Evolutionary conservation across 2,888 invertebrate genomes (phyloP).

Genomic region (Agrenia bidenticulata): DNA sequence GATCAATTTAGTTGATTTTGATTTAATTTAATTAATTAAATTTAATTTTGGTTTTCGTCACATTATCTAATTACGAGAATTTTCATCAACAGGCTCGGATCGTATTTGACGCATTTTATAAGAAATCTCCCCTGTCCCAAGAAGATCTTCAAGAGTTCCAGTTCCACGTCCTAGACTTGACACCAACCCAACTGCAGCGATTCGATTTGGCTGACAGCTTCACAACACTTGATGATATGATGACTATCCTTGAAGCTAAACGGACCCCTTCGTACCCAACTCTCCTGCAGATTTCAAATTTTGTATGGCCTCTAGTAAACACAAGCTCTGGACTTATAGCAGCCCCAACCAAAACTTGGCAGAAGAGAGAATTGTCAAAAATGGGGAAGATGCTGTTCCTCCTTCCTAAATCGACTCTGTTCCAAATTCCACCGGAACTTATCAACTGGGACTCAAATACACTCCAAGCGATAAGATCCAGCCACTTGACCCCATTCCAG

Average conservation of each 20-base stretch:
- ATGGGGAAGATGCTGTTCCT: conserved; percentile 42
- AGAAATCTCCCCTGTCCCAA: conserved; percentile 32
- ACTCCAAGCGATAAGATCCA: conserved; percentile 26
- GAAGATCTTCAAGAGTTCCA: conserved; percentile 46
- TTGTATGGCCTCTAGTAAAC: conserved; percentile 44
- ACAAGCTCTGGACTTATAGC: conserved; percentile 24
- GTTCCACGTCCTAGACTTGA: conserved; percentile 37
- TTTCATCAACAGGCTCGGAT: conserved; percentile 36
- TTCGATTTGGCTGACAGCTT: conserved; percentile 44
- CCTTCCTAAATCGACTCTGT: conserved; percentile 37
- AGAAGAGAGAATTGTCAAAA: conserved; percentile 41
- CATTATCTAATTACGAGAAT: no score
- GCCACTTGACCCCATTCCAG: background rate
- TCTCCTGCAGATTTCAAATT: conserved; percentile 43
- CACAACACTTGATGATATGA: conserved; percentile 44
- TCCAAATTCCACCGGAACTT: conserved; percentile 36
- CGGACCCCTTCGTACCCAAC: conserved; percentile 29
- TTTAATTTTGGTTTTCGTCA: no score
- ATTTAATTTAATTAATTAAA: no score
- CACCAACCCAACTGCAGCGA: conserved; percentile 36
- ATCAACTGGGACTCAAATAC: conserved; percentile 45
- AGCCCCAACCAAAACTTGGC: conserved; percentile 33
- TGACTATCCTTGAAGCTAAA: conserved; percentile 34
- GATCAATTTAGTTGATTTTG: background rate
- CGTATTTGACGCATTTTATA: conserved; percentile 44